Evolutionary conservation across 1,140 invertebrate species (phyloP).

Genomic region (Drosophila guanche): DNA sequence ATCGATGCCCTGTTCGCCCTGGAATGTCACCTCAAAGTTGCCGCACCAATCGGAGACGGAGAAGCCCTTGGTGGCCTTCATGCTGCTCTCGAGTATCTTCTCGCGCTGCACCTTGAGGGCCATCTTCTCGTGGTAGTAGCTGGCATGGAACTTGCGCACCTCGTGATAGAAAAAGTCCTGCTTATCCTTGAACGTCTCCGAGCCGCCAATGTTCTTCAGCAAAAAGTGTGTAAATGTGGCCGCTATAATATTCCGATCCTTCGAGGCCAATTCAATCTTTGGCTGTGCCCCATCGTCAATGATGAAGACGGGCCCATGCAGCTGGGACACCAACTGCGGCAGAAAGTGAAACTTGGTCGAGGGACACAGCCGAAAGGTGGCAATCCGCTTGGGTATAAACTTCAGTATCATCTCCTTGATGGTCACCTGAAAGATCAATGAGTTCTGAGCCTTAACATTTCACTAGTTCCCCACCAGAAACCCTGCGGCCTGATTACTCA

Average conservation of each 20-base stretch:
- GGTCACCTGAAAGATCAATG: conserved; percentile 88
- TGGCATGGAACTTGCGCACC: conserved; percentile 93
- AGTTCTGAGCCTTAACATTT: conserved; percentile 77
- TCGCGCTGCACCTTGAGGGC: conserved; percentile 92
- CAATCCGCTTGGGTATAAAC: conserved; percentile 95
- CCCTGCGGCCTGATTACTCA: conserved; percentile 59
- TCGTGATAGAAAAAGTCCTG: conserved; percentile 98
- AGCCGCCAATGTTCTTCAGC: conserved; percentile 97
- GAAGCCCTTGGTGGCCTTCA: conserved; percentile 91
- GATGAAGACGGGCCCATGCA: conserved; percentile 86
- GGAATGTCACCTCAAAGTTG: conserved; percentile 96
- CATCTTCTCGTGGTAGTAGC: conserved; percentile 93
- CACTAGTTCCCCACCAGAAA: not conserved
- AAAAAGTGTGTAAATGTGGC: conserved; percentile 96
- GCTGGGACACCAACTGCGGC: conserved; percentile 84
- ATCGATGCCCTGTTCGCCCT: conserved; percentile 96
- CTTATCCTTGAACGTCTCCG: conserved; percentile 97
- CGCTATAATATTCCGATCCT: conserved; percentile 94
- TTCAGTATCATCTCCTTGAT: conserved; percentile 96
- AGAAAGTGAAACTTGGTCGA: conserved; percentile 92
- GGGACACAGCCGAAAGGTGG: conserved; percentile 96
- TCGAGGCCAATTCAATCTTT: conserved; percentile 91
- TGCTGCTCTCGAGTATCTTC: conserved; percentile 91
- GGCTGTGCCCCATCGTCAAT: conserved; percentile 96
- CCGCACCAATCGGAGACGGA: conserved; percentile 94